Percentiles rank a stretch among this genome's conserved stretches.
Evolutionary conservation across 2,888 invertebrate genomes (phyloP).

Genomic region (Dasypogon diadema): DNA sequence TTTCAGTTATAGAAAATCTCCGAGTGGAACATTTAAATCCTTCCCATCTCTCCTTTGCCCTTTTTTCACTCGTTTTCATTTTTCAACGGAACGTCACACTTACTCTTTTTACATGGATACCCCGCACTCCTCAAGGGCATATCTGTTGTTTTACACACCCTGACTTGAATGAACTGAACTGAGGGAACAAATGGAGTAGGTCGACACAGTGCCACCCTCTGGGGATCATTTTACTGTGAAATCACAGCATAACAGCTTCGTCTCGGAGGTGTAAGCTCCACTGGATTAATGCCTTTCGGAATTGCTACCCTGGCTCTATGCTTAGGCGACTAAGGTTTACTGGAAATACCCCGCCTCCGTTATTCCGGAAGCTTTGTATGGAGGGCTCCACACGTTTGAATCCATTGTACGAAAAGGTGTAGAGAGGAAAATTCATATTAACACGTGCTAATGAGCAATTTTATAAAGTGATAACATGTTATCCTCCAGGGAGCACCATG

Average conservation of each 20-base stretch:
- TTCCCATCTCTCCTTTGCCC: neutral
- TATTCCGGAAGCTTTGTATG: neutral
- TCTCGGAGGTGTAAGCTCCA: constrained; percentile 44
- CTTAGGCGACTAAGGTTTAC: neutral
- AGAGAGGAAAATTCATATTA: constrained; percentile 46
- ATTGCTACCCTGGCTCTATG: constrained; percentile 10
- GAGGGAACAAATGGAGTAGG: constrained; percentile 3
- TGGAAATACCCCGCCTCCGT: neutral
- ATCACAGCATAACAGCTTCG: constrained; percentile 46
- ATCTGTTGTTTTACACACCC: constrained; percentile 48
- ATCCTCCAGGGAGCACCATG: constrained; percentile 55
- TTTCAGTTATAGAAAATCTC: neutral
- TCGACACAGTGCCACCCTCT: constrained; percentile 23
- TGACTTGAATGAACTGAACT: constrained; percentile 23
- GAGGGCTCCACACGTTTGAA: neutral
- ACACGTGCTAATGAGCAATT: constrained; percentile 59
- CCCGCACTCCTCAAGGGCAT: constrained; percentile 14
- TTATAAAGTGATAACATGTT: constrained; percentile 63
- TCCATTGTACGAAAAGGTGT: constrained; percentile 21
- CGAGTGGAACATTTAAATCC: constrained; percentile 19
- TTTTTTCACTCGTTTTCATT: constrained; percentile 28
- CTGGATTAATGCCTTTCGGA: constrained; percentile 38
- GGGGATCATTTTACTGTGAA: constrained; percentile 44
- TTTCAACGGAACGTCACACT: constrained; percentile 45
- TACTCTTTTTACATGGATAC: constrained; percentile 45